Base-by-base conservation (phyloP, 2,797 vertebrate species). In the Ceryle rudis region DNA sequence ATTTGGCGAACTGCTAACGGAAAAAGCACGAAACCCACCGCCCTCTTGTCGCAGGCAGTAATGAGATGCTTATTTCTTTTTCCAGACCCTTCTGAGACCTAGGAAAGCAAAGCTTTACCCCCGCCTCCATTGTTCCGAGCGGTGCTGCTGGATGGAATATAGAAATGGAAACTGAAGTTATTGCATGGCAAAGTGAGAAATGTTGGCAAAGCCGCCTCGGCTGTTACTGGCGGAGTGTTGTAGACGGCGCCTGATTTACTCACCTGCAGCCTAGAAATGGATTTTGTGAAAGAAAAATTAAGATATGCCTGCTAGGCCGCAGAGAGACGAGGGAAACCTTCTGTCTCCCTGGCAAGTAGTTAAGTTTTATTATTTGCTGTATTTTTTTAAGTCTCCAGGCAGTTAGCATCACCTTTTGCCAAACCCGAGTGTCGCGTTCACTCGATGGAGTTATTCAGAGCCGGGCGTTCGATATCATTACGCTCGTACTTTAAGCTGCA, bases 391-490 rank as follows among this genome's bases (percentile, higher is more conserved):
- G 5, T 7, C 3, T 57, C 2, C 8, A 8, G 57, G 29, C 62
- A 85, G 42, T 83, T 62, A 46, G 19, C 39, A 23, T 86, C 35
- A 4, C 42, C 6, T 81, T 75, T 37, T 55, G 19, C 67, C 31
- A 47, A 22, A 18, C 13, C 7, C 57, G 39, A 55, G 22, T 44
- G 49, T 89, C 7, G 1, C 2, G 25, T 61, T 54, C 29, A 5
- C 31, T 47, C 4, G 35, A 0, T 25, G 10, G 64, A 61, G 28
- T 60, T 88, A 42, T 11, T 78, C 14, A 15, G 2, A 46, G 39
- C 1, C 1, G 25, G 13, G 1, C 9, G 1, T 21, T 11, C 35
- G 12, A 1, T 29, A 8, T n/a, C n/a, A n/a, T n/a, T n/a, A 29
- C 4, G 2, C 17, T 41, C 57, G 46, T 35, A 3, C 75, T 90